Evolutionary conservation across 2,113 vertebrate genomes (phyloP), one percentile per base, ranked within the genome.

Genomic region (Oxygymnocypris stewartii): DNA sequence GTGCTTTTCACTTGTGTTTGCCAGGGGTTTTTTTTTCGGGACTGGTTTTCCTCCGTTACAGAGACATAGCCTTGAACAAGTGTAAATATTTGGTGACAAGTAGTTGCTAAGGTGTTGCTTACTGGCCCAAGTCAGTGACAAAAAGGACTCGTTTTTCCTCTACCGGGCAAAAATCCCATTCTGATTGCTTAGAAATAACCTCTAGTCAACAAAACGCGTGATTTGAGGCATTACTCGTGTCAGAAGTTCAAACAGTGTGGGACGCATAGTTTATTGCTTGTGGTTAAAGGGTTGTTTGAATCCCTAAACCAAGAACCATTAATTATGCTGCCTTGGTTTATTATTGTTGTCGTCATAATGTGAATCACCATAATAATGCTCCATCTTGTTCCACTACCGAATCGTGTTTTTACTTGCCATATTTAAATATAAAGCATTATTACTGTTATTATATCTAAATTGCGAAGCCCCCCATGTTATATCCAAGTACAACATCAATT

Each of bases 401-500:
- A 49, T 25, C 6, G 3, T 77, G 47, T 77, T 54, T 54, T 54
- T 54, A 54, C 14, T 77, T 77, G 69, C 37, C 35, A 73, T 77
- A 14, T 76, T 49, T 47, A 76, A 76, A 76, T 28, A n/a, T 77
- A 12, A 49, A 77, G 40, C n/a, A 7, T 25, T 54, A 57, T 75
- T 82, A 23, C 82, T 73, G 71, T 71, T 44, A 40, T 71, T 71
- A 71, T 59, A 54, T 49, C 40, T 88, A 77, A 85, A 86, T 79
- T 65, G 18, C 47, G n/a, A 74, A 61, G 31, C 54, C 8, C 31
- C 54, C 73, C 84, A 82, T 83, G 42, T 6, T 57, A 40, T 31
- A 71, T 88, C 81, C 81, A 88, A 86, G 75, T 88, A 61, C 42
- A 88, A 84, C 85, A 84, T 86, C 28, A 79, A 40, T 31, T 11